Percentiles rank a stretch among this genome's conserved stretches.
These are phyloP conservation scores for Thalassarche chlororhynchos DNA, from an alignment of 2,113 vertebrate genomes.

Conservation along the genomic window DNA sequence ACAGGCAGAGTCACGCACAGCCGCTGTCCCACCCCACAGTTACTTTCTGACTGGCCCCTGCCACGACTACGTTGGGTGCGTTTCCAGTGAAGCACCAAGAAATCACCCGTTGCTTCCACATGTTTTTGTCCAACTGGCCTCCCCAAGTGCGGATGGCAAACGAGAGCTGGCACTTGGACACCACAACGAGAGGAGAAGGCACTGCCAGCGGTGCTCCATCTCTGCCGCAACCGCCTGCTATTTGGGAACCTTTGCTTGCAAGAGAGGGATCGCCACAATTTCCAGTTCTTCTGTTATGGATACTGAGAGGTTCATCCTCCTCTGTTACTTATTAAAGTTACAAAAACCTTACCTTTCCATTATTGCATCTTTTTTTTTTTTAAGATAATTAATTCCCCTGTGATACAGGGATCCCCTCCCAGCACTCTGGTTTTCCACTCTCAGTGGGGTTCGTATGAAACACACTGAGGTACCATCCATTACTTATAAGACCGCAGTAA, in stretches of 20 bases:
- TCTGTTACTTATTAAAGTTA: neutral
- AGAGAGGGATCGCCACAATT: neutral
- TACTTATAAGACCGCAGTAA: neutral
- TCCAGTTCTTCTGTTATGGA: neutral
- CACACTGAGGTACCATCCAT: neutral
- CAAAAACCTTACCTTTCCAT: neutral
- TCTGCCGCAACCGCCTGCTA: rapidly evolving
- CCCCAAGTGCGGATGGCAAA: neutral
- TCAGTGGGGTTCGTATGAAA: neutral
- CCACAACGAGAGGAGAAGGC: neutral
- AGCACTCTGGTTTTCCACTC: neutral
- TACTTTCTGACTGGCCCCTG: rapidly evolving
- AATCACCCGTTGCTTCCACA: neutral
- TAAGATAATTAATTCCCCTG: neutral
- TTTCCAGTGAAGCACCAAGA: neutral
- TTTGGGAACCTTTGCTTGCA: neutral
- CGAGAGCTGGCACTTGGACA: rapidly evolving
- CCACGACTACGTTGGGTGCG: rapidly evolving
- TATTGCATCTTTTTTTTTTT: neutral
- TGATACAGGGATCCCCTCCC: neutral
- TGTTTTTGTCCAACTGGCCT: neutral
- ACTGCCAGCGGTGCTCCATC: neutral
- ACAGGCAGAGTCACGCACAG: neutral
- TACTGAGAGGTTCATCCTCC: neutral
- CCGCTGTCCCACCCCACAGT: neutral